These are phyloP conservation scores for Hoplostethus mediterraneus DNA, from an alignment of 2,797 vertebrate genomes.

Conservation along the genomic window DNA sequence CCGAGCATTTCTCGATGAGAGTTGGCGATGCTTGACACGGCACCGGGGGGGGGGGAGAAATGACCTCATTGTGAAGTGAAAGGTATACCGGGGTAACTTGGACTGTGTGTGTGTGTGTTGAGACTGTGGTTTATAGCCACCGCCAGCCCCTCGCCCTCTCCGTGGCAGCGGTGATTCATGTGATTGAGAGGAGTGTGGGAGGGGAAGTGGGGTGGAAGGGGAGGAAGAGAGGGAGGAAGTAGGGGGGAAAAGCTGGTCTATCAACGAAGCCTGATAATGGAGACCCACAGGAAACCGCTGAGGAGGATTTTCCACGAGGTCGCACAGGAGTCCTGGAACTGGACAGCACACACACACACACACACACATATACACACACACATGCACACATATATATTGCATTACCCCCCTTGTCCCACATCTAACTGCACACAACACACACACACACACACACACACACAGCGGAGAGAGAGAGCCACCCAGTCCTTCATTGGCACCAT, in stretches of 20 bases:
- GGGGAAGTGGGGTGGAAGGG: slow-evolving; percentile 81
- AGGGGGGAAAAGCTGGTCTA: slow-evolving; percentile 78
- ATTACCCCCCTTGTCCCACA: slow-evolving; percentile 25
- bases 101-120: slow-evolving; percentile 15
- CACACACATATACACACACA: slow-evolving; percentile 27
- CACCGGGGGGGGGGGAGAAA: slow-evolving; percentile 12
- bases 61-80: slow-evolving; percentile 48
- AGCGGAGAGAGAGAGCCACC: slow-evolving; percentile 46
- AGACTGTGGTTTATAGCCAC: slow-evolving; percentile 46
- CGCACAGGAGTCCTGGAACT: slow-evolving; percentile 76
- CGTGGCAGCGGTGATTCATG: slow-evolving; percentile 79
- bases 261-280: slow-evolving; percentile 82
- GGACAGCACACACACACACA: slow-evolving; percentile 39
- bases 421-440: slow-evolving; percentile 60
- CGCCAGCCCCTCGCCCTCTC: slow-evolving; percentile 63
- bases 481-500: slow-evolving; percentile 46
- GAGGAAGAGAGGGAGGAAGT: slow-evolving; percentile 81
- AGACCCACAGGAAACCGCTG: slow-evolving; percentile 82
- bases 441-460: slow-evolving; percentile 11
- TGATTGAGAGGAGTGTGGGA: slow-evolving; percentile 81
- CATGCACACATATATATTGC: slow-evolving; percentile 16
- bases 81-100: slow-evolving; percentile 9
- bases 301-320: slow-evolving; percentile 83
- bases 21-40: slow-evolving; percentile 13
- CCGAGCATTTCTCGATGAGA: background rate